phyloP scores from a whole-genome alignment of 1,140 invertebrate species.

The Rhynchophorus ferrugineus region DNA sequence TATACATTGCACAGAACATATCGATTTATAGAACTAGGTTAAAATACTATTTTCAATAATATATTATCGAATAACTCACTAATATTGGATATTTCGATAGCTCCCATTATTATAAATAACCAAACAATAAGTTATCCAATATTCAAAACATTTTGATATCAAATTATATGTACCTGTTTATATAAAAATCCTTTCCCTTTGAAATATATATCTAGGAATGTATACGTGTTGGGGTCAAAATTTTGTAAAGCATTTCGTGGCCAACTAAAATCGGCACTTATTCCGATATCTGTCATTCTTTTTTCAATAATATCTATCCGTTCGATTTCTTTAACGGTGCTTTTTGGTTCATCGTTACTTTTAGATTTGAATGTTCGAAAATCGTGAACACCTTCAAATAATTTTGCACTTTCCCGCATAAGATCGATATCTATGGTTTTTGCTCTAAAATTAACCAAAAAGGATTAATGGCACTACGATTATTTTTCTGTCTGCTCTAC shows the following conservation, averaged over 20 bases:
- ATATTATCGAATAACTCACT: no score
- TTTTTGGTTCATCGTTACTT: slow-evolving; percentile 33
- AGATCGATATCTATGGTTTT: slow-evolving; percentile 52
- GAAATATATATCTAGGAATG: slow-evolving; percentile 52
- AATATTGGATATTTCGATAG: no score
- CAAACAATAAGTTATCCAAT: no score
- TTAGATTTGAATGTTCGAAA: slow-evolving; percentile 58
- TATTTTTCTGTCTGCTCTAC: slow-evolving; percentile 7
- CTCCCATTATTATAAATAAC: no score
- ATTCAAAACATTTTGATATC: no score
- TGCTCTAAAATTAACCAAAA: slow-evolving; percentile 38
- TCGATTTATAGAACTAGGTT: no score
- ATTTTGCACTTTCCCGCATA: slow-evolving; percentile 45
- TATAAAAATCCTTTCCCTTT: slow-evolving; percentile 60
- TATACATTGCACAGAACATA: no score
- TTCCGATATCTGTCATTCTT: slow-evolving; percentile 19
- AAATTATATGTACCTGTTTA: slow-evolving; percentile 58
- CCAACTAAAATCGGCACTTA: slow-evolving; percentile 30
- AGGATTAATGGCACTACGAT: slow-evolving; percentile 4
- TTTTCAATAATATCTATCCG: slow-evolving; percentile 42
- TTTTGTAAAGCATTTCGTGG: slow-evolving; percentile 21
- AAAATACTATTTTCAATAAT: no score
- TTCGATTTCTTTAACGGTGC: slow-evolving; percentile 43
- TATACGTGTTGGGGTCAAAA: slow-evolving; percentile 43
- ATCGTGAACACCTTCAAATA: slow-evolving; percentile 58